phyloP scores from a whole-genome alignment of 2,113 vertebrate genomes.

The Prochilodus magdalenae region DNA sequence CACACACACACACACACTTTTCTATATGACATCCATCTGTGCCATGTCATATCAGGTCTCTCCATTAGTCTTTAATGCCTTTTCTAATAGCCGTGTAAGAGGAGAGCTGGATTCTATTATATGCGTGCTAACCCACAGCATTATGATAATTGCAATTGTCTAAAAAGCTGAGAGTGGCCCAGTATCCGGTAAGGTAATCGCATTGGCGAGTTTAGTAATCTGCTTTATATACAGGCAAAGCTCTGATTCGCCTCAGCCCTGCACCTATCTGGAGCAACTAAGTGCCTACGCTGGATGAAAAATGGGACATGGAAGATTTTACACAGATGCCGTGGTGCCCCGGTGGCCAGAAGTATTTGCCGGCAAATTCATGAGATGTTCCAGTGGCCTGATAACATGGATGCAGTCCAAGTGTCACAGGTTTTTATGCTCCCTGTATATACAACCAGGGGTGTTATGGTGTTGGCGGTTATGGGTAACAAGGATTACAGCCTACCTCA shows the following conservation, averaged over 20 bases:
- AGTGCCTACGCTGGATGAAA: constrained; percentile 8
- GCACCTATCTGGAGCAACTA: constrained; percentile 17
- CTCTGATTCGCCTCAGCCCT: constrained; percentile 52
- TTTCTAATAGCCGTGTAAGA: constrained; percentile 63
- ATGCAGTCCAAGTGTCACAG: background rate
- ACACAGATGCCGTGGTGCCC: background rate
- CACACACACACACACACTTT: background rate
- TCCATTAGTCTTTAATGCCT: constrained; percentile 60
- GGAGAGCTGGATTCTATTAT: constrained; percentile 22
- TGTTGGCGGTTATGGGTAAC: too few relatives aligned
- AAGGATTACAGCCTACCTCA: too few relatives aligned
- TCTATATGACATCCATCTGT: constrained; percentile 34
- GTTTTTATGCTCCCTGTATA: too few relatives aligned
- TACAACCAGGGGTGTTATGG: too few relatives aligned
- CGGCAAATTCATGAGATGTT: background rate
- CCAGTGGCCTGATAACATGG: too few relatives aligned
- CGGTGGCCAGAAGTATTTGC: background rate
- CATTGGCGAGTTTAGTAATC: constrained; percentile 63
- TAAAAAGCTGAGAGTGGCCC: constrained; percentile 56
- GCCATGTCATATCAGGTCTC: constrained; percentile 29
- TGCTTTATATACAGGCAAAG: constrained; percentile 61
- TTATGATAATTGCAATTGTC: constrained; percentile 74
- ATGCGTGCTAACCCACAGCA: constrained; percentile 55
- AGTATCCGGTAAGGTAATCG: constrained; percentile 63
- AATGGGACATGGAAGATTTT: background rate